These are phyloP conservation scores for Paraescarpia echinospica DNA, from an alignment of 1,140 invertebrate genomes.

Conservation along the genomic window DNA sequence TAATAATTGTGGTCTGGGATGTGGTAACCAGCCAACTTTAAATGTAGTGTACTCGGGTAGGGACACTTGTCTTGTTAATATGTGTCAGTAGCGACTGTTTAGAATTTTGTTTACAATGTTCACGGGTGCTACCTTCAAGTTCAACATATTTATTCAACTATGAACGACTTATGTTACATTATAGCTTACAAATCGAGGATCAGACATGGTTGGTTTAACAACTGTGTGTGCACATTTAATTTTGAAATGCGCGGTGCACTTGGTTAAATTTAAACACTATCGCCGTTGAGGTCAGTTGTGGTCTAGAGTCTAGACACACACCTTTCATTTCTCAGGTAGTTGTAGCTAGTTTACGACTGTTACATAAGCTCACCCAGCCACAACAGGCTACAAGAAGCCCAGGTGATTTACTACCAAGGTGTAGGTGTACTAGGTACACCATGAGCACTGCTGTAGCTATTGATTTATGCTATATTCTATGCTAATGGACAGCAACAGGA, in stretches of 20 bases:
- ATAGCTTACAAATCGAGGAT: too few species aligned
- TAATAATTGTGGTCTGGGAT: too few species aligned
- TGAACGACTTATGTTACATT: too few species aligned
- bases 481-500: background rate
- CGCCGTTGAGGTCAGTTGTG: background rate
- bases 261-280: background rate
- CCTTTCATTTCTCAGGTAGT: background rate
- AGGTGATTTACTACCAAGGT: background rate
- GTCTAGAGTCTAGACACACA: background rate
- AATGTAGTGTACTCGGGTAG: too few species aligned
- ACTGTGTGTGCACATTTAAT: background rate
- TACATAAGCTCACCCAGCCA: background rate
- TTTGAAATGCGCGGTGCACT: background rate
- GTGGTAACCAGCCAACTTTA: too few species aligned
- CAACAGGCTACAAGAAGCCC: background rate
- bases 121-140: too few species aligned
- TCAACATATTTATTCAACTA: too few species aligned
- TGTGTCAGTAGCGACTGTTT: too few species aligned
- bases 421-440: background rate
- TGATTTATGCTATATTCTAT: background rate
- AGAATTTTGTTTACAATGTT: too few species aligned
- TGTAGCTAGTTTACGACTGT: background rate
- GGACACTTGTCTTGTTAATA: too few species aligned
- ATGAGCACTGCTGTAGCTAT: background rate
- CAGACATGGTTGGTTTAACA: too few species aligned